phyloP scores from a whole-genome alignment of 2,113 vertebrate genomes.

The Ictidomys tridecemlineatus region DNA sequence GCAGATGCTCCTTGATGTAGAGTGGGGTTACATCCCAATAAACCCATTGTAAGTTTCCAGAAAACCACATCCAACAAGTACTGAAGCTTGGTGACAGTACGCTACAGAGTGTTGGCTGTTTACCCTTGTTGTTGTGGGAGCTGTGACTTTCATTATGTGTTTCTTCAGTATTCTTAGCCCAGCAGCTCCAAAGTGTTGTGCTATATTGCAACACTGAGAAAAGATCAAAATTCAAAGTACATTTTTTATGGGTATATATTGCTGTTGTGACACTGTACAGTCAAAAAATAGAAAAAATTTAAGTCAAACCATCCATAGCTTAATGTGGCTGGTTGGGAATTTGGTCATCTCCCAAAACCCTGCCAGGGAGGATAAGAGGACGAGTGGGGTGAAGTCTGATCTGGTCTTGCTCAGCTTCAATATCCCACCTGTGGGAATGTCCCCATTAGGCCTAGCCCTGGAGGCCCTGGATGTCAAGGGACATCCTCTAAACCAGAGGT shows the following conservation, averaged over 20 bases:
- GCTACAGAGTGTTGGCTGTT: too few relatives aligned
- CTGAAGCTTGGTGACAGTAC: neutral
- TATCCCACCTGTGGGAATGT: neutral
- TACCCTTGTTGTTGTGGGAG: neutral
- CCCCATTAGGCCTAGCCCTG: neutral
- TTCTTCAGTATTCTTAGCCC: too few relatives aligned
- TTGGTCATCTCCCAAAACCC: neutral
- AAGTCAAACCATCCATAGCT: neutral
- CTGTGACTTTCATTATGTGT: too few relatives aligned
- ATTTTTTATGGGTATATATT: neutral
- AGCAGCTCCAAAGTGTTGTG: neutral
- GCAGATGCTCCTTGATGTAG: neutral
- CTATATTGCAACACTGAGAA: neutral
- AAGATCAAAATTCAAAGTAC: neutral
- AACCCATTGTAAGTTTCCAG: neutral
- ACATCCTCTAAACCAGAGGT: neutral
- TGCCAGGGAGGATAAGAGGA: neutral
- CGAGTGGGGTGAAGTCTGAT: neutral
- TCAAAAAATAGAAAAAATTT: neutral
- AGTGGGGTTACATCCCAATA: neutral
- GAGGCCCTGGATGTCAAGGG: neutral
- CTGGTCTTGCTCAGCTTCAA: neutral
- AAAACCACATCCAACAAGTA: neutral
- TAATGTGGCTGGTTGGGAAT: fast-evolving
- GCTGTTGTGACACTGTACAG: neutral